phyloP scores from a whole-genome alignment of 2,113 vertebrate species.

The Myrmecobius fasciatus region DNA sequence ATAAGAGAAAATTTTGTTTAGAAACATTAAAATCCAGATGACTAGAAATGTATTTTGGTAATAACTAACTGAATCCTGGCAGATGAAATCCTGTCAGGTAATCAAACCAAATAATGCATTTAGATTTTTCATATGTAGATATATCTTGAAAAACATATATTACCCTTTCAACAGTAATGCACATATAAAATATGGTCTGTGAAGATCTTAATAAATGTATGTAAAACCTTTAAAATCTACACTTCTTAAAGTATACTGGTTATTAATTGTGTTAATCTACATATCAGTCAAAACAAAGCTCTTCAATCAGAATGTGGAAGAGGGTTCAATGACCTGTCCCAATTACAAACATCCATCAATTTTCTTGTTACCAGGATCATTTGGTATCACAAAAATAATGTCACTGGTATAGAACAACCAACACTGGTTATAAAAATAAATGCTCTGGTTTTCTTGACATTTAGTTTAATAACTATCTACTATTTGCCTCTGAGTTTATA shows the following conservation, averaged over 20 bases:
- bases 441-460: slow-evolving; percentile 34
- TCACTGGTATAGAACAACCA: slow-evolving; percentile 15
- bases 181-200: slow-evolving; percentile 75
- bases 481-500: slow-evolving; percentile 52
- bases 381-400: slow-evolving; percentile 50
- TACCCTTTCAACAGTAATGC: slow-evolving; percentile 59
- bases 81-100: slow-evolving; percentile 73
- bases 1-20: slow-evolving; percentile 75
- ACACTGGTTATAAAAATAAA: slow-evolving; percentile 55
- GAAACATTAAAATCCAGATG: slow-evolving; percentile 78
- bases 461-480: slow-evolving; percentile 17
- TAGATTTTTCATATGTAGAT: slow-evolving; percentile 57
- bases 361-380: slow-evolving; percentile 58
- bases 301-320: slow-evolving; percentile 43
- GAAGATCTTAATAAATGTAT: slow-evolving; percentile 76
- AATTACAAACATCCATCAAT: slow-evolving; percentile 49
- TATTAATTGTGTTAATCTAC: slow-evolving; percentile 71
- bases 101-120: slow-evolving; percentile 59
- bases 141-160: slow-evolving; percentile 63
- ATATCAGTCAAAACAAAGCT: slow-evolving; percentile 64
- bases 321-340: slow-evolving; percentile 51
- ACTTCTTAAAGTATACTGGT: slow-evolving; percentile 74
- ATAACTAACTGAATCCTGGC: slow-evolving; percentile 66
- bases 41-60: slow-evolving; percentile 77
- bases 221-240: slow-evolving; percentile 76